Evolutionary conservation across 2,113 vertebrate species (phyloP).

Genomic region (Cervus canadensis): DNA sequence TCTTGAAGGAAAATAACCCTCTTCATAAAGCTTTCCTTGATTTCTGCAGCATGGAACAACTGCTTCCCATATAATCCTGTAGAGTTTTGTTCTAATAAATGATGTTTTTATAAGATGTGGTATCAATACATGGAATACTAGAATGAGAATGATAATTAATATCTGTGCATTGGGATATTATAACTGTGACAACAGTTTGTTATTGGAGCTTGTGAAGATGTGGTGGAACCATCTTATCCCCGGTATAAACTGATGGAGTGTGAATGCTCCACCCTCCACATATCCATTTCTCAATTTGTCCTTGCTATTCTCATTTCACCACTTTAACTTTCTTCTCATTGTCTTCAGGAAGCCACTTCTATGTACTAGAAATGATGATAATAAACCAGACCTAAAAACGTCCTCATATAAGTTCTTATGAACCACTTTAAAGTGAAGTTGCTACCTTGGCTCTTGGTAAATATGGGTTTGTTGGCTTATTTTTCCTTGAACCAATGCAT

Average conservation of each 20-base stretch:
- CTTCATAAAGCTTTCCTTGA: not conserved
- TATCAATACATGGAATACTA: not conserved
- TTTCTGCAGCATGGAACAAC: not conserved
- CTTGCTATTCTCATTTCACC: not conserved
- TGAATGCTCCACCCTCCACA: not conserved
- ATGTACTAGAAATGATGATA: not conserved
- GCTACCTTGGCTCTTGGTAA: not conserved
- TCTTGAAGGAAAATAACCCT: not conserved
- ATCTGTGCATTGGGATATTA: not conserved
- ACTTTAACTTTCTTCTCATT: not conserved
- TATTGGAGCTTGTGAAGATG: not conserved
- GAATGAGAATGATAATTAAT: not conserved
- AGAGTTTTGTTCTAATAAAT: not conserved
- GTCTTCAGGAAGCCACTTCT: not conserved
- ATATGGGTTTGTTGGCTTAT: not conserved
- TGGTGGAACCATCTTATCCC: not conserved
- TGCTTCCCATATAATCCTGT: not conserved
- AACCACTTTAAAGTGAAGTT: not conserved
- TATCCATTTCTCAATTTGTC: not conserved
- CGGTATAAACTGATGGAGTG: not conserved
- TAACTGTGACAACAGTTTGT: not conserved
- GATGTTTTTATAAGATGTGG: slow-evolving; percentile 6
- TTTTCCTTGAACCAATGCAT: slow-evolving; percentile 1
- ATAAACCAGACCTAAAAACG: not conserved
- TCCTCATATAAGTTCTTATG: not conserved